phyloP scores from a whole-genome alignment of 1,140 invertebrate genomes.

The Frieseomelitta varia region DNA sequence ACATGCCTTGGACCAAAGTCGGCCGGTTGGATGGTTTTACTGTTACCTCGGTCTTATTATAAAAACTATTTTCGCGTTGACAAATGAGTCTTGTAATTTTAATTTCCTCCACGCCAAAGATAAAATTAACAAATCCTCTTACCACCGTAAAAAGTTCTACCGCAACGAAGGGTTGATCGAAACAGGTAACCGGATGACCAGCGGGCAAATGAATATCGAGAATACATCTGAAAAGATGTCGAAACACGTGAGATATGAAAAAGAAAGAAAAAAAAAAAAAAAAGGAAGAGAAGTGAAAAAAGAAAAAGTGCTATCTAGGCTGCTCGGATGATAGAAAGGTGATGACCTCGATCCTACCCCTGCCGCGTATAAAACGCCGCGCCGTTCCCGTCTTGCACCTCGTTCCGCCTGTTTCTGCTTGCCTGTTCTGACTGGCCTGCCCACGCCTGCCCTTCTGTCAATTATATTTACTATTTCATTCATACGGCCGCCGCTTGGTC shows the following conservation, averaged over 20 bases:
- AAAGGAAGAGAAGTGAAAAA: conserved; percentile 29
- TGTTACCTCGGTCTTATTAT: not conserved
- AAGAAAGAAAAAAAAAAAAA: not conserved
- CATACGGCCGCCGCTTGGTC: conserved; percentile 75
- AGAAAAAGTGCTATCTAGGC: conserved; percentile 54
- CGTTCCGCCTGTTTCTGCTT: conserved; percentile 71
- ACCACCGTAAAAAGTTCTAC: not conserved
- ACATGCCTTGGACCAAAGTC: not conserved
- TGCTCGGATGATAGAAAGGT: conserved; percentile 76
- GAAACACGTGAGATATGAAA: conserved; percentile 32
- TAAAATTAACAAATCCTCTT: not conserved
- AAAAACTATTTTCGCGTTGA: not conserved
- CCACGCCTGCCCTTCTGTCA: conserved; percentile 80
- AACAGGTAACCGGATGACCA: not conserved
- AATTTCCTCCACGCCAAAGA: not conserved
- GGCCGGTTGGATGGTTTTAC: too few relatives aligned
- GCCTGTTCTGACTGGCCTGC: conserved; percentile 75
- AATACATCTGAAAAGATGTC: not conserved
- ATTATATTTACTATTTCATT: conserved; percentile 81
- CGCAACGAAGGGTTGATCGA: not conserved
- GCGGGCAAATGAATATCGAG: not conserved
- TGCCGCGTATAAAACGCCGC: conserved; percentile 65
- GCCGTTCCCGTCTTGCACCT: conserved; percentile 69
- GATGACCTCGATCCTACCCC: conserved; percentile 79
- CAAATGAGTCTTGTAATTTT: not conserved